These are phyloP conservation scores for Pissodes strobi DNA, from an alignment of 1,140 invertebrate genomes.

Conservation along the genomic window DNA sequence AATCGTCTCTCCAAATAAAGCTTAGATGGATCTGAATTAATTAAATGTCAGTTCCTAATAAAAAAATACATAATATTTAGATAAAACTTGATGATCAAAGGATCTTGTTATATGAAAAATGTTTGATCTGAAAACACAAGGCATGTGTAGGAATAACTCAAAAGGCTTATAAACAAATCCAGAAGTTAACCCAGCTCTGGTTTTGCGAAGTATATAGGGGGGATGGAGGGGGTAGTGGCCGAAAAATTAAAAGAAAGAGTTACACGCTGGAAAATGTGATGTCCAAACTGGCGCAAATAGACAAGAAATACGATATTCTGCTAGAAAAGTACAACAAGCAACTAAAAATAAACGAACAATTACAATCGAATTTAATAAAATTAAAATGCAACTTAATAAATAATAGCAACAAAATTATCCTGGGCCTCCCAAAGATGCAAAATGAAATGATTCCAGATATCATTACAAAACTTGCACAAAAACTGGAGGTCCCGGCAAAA, in stretches of 20 bases:
- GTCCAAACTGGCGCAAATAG: constrained; percentile 9
- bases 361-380: neutral
- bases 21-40: too few relatives aligned
- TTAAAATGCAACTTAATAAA: constrained; percentile 17
- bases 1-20: too few relatives aligned
- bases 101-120: too few relatives aligned
- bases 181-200: neutral
- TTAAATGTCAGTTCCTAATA: too few relatives aligned
- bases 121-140: too few relatives aligned
- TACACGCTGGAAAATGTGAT: constrained; percentile 5
- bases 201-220: neutral
- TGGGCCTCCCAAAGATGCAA: neutral
- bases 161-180: neutral
- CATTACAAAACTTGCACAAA: too few relatives aligned
- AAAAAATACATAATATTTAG: too few relatives aligned
- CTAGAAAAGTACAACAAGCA: constrained; percentile 10
- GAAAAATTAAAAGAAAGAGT: too few relatives aligned
- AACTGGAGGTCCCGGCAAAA: too few relatives aligned
- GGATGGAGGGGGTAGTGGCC: too few relatives aligned
- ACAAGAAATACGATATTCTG: constrained; percentile 6
- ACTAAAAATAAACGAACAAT: constrained; percentile 7
- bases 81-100: too few relatives aligned
- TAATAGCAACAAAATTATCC: constrained; percentile 8
- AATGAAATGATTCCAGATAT: too few relatives aligned
- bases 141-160: neutral